Conservation (phyloP, 2,888 invertebrate species). For the Drosophila recens region DNA sequence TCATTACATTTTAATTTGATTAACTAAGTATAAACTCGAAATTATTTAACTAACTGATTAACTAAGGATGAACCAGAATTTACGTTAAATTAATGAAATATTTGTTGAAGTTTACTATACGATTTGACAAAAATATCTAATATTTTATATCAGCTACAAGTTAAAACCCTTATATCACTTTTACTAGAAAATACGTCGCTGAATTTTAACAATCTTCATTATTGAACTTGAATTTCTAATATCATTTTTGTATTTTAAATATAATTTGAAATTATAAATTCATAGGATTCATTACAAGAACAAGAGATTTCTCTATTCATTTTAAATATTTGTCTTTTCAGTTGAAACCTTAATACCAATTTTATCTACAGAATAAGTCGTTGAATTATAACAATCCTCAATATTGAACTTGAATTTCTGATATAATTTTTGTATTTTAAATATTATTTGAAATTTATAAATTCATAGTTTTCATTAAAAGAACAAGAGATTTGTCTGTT, state of each 20-base stretch:
- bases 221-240: not conserved
- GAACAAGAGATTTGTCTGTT: not conserved
- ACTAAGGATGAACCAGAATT: not conserved
- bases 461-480: not conserved
- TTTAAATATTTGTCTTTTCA: not conserved
- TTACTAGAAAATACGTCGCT: not conserved
- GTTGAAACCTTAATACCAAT: not conserved
- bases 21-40: not conserved
- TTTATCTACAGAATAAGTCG: not conserved
- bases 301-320: no score
- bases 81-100: not conserved
- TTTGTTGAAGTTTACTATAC: not conserved
- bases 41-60: not conserved
- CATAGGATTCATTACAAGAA: no score
- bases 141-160: not conserved
- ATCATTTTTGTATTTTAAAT: not conserved
- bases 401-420: not conserved
- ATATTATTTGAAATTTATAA: not conserved
- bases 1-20: not conserved
- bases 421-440: not conserved
- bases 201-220: no score
- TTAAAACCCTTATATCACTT: not conserved
- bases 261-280: not conserved
- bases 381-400: no score
- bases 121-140: not conserved